Evolutionary conservation across 2,797 vertebrate genomes (phyloP), one percentile per base, ranked within the genome.

Genomic region (Squalus acanthias): DNA sequence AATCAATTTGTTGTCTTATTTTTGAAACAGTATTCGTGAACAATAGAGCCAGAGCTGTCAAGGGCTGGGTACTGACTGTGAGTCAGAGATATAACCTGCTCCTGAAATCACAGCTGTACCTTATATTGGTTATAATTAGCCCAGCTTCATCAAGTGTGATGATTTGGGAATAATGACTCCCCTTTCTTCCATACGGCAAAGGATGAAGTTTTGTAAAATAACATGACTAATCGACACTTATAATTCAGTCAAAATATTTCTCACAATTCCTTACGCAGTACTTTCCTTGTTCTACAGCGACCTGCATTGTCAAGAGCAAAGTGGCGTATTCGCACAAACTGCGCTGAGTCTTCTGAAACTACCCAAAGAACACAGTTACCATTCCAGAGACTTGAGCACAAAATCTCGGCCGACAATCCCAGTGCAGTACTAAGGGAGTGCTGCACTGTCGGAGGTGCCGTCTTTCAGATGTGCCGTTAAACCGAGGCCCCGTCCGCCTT

Each of bases 121-220:
- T 9, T 39, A 33, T 20, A 74, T 33, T 53, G 46, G 70, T 57
- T n/a, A 95, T 33, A 95, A 95, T 95, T 95, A 74, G 69, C 12
- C 15, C 70, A 20, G 70, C 13, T 76, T 95, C 67, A 76, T 57
- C n/a, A 69, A 24, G 9, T 39, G 17, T 46, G n/a, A 69, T 39
- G 65, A 69, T 93, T 69, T 39, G 91, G 91, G 91, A 93, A 93
- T 67, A 93, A 46, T 93, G 63, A 69, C 91, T n/a, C 74, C 60
- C 89, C 29, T 92, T 67, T 39, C 91, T 69, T 24, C 22, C 65
- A 46, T 17, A 69, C 9, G 65, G 15, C 63, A 24, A 9, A 93
- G 33, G 46, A 69, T 67, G n/a, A 93, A 93, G n/a, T 69, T 33
- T 93, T 93, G 91, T 69, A 46, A 69, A 50, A 69, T 69, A 93